A percentile compares a stretch with the other conserved stretches of the same genome.
These are phyloP conservation scores for Campylomormyrus numenius DNA, from an alignment of 2,113 vertebrate species.

Conservation along the genomic window DNA sequence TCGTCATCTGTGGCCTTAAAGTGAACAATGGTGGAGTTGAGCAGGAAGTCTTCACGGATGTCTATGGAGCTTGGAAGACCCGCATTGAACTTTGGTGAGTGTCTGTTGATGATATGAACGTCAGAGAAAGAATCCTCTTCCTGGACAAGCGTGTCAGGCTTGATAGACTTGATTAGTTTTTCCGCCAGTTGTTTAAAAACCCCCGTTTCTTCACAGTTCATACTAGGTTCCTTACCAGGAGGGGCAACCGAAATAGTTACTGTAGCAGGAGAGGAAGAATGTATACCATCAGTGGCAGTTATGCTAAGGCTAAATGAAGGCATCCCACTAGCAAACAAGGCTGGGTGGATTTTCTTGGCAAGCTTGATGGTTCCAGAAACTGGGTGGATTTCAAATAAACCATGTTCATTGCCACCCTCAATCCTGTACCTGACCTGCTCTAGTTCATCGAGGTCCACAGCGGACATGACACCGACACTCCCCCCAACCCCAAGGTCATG, in stretches of 20 bases:
- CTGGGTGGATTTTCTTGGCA: constrained; percentile 56
- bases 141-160: constrained; percentile 57
- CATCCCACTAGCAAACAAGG: constrained; percentile 37
- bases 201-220: constrained; percentile 79
- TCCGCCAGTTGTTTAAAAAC: constrained; percentile 73
- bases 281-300: constrained; percentile 76
- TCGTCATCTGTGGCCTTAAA: constrained; percentile 77
- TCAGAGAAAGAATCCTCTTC: constrained; percentile 76
- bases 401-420: constrained; percentile 75
- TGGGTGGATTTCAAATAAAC: constrained; percentile 72
- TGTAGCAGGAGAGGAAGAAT: constrained; percentile 68
- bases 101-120: constrained; percentile 73
- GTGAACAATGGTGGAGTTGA: constrained; percentile 67
- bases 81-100: constrained; percentile 74
- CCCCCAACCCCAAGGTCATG: constrained; percentile 63
- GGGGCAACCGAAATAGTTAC: constrained; percentile 73
- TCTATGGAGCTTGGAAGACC: constrained; percentile 76
- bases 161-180: constrained; percentile 77
- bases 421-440: constrained; percentile 78
- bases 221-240: constrained; percentile 50
- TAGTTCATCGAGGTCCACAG: constrained; percentile 85
- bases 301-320: constrained; percentile 69
- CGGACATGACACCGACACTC: constrained; percentile 68
- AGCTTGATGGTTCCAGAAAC: constrained; percentile 73
- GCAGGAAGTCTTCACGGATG: constrained; percentile 63